These are phyloP conservation scores for Lonchura striata DNA, from an alignment of 2,113 vertebrate genomes.

Conservation along the genomic window DNA sequence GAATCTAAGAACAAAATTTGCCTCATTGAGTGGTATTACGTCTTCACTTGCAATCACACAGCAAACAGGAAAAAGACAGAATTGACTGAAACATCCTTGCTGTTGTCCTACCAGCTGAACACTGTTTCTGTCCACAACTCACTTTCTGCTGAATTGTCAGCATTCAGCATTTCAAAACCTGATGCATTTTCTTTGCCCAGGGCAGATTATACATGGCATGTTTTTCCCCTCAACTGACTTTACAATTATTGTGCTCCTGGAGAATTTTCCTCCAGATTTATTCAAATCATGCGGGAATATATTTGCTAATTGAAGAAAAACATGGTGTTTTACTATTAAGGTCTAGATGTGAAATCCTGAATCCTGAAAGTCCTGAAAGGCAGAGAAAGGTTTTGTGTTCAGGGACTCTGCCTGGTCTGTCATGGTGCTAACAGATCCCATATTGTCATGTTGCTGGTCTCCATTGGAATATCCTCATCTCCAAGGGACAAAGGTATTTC, in stretches of 20 bases:
- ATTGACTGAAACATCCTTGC: neutral
- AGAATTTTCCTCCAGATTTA: neutral
- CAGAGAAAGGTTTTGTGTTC: neutral
- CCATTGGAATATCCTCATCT: neutral
- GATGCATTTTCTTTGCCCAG: neutral
- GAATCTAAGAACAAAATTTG: neutral
- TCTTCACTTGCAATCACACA: neutral
- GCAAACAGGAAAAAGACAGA: neutral
- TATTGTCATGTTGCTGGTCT: neutral
- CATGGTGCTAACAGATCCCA: neutral
- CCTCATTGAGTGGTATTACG: neutral
- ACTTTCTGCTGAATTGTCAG: neutral
- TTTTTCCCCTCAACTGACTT: neutral
- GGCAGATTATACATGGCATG: neutral
- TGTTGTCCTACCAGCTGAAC: neutral
- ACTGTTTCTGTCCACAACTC: neutral
- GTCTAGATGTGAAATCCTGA: neutral
- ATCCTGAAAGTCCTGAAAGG: neutral
- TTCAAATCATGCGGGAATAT: neutral
- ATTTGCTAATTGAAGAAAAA: neutral
- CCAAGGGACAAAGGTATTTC: neutral
- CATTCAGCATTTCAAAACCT: neutral
- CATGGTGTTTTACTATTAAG: neutral
- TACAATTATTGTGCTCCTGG: neutral
- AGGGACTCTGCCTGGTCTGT: neutral